Conservation (phyloP, 2,888 invertebrate genomes). For the Cosmorhoe ocellata region DNA sequence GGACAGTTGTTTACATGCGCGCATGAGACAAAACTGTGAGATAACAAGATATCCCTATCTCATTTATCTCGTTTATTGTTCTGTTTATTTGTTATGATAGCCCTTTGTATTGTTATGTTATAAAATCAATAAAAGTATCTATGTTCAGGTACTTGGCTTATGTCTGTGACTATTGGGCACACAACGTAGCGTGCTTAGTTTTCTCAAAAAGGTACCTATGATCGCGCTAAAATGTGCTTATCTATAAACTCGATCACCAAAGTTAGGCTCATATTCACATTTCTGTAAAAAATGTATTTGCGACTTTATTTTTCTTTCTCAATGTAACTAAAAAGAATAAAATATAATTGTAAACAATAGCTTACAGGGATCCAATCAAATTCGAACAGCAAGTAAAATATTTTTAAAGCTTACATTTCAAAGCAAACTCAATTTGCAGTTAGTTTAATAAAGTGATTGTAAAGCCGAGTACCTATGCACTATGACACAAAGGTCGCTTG, state of each 20-base stretch:
- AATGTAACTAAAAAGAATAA: no score
- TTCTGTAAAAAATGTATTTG: no score
- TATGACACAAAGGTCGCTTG: no score
- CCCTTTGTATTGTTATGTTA: not conserved
- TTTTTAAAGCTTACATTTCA: not conserved
- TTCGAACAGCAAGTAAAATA: not conserved
- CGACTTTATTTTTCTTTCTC: no score
- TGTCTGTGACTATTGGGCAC: no score
- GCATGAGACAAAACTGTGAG: constrained; percentile 36
- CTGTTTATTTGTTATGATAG: constrained; percentile 38
- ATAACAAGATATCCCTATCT: constrained; percentile 55
- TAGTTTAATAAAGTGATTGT: not conserved
- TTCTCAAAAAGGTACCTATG: no score
- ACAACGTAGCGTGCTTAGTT: no score
- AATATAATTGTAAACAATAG: no score
- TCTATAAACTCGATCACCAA: no score
- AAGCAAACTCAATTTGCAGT: not conserved
- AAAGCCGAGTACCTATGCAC: not conserved
- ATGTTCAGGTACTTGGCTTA: not conserved
- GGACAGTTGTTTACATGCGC: constrained; percentile 53
- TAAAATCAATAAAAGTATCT: not conserved
- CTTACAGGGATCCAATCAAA: not conserved
- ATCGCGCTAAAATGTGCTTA: no score
- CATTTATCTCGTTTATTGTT: constrained; percentile 56
- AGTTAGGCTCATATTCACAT: no score